Evolutionary conservation across 2,797 vertebrate genomes (phyloP), one percentile per base, ranked within the genome.

Genomic region (Eremophila alpestris): DNA sequence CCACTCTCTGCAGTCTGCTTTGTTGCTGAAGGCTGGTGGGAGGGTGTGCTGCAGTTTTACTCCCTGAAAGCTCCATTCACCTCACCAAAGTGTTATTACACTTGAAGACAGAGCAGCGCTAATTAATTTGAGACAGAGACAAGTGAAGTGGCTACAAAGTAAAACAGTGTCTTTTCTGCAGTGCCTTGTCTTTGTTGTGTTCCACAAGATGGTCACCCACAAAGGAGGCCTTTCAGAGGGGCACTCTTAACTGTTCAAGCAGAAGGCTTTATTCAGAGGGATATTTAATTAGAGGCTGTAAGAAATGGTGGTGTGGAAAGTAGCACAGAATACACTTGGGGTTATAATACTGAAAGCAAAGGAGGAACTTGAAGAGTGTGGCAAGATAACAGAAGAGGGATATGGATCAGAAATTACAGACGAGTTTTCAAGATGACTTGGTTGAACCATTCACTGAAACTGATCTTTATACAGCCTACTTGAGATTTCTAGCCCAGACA

Each of bases 211-310:
- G 41, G 56, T 63, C 26, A 45, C 9, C 16, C 60, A 90, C 49
- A 90, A 90, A 89, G 83, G 73, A n/a, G 30, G 41, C 76, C 38
- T 80, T 87, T 94, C 68, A 75, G 54, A 80, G 8, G 6, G 30
- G 41, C 52, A 64, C 41, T 87, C 56, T 19, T 64, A 87, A 54
- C 70, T 85, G 41, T 80, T 94, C 82, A 85, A 70, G 68, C 51
- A 80, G 55, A 48, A 51, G 38, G 41, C 38, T 80, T 95, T 87
- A 85, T 80, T 93, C 71, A 91, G 26, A 74, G 4, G 13, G 41
- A 59, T 68, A 54, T 93, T 86, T 90, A 90, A 95, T 81, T 90
- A 88, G 62, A 69, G 82, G 51, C 13, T 84, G 55, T 65, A 92
- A 84, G 51, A 92, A 90, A 93, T 13, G 10, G 19, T 67, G 16